A percentile compares a stretch with the other conserved stretches of the same genome.
Conservation (phyloP, 2,888 invertebrate species). For the Drosophila mulleri region DNA sequence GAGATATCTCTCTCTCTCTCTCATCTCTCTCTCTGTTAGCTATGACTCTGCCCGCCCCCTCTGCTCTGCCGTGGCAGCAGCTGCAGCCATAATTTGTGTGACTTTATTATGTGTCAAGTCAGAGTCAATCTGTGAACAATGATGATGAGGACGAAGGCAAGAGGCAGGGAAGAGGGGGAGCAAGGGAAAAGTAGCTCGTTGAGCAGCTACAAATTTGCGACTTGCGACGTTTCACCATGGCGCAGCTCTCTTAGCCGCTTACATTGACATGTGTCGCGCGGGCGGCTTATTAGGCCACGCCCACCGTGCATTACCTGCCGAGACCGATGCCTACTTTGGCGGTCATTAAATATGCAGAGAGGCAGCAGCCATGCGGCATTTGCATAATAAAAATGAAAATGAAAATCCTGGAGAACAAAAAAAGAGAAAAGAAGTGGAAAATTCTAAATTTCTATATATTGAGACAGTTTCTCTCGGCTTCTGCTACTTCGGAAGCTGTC, state of each 20-base stretch:
- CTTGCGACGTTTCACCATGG: conserved; percentile 11
- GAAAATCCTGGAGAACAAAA: conserved; percentile 6
- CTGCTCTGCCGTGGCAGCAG: conserved; percentile 26
- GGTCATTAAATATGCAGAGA: conserved; percentile 65
- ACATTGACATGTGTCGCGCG: conserved; percentile 74
- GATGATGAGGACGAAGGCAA: conserved; percentile 23
- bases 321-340: conserved; percentile 3
- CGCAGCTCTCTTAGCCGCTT: conserved; percentile 50
- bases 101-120: conserved; percentile 81
- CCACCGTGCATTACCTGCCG: not conserved
- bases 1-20: not conserved
- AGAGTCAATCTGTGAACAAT: conserved; percentile 75
- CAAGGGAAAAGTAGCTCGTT: not conserved
- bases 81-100: conserved; percentile 75
- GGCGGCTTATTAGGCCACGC: conserved; percentile 40
- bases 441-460: conserved; percentile 23
- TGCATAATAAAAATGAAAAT: conserved; percentile 58
- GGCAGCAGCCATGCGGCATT: conserved; percentile 59
- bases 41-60: not conserved
- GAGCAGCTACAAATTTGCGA: conserved; percentile 6
- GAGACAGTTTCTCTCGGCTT: not conserved
- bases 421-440: not conserved
- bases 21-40: not conserved
- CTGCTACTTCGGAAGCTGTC: conserved; percentile 44
- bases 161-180: too few species aligned